Evolutionary conservation across 2,113 vertebrate species (phyloP), one percentile per base, ranked within the genome.

Genomic region (Periophthalmus modestus): DNA sequence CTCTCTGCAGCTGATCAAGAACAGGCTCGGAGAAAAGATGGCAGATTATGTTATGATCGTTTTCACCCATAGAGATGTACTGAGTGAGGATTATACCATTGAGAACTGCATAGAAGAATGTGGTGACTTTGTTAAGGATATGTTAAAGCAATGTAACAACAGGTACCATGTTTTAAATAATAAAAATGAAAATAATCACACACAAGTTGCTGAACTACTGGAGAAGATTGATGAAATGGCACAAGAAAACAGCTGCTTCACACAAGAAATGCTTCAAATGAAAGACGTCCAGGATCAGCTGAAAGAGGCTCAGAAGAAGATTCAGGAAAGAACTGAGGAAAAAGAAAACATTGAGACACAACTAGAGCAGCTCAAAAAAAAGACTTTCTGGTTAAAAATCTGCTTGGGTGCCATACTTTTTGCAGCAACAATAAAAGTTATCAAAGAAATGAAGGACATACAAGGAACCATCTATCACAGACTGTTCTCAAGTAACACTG

Each of bases 81-180:
- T 65, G 62, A n/a, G 1, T 11, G 62, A n/a, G 19, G 3, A 10
- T 39, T 34, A 43, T 1, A 16, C 62, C 19, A 18, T 65, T 12
- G 62, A 65, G 62, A 65, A 36, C 62, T 65, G 43, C 34, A 43
- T 65, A 4, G 5, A 65, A 19, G 33, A 65, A 18, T 65, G 62
- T 39, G 34, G 21, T 12, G 18, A 5, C 34, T n/a, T 43, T 43
- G 34, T 65, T 16, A 65, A 43, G 34, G 34, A 65, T 0, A n/a
- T 39, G 6, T n/a, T 65, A 4, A 43, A 39, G 2, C 18, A 43
- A 43, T 65, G 62, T 34, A 5, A 39, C 18, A 3, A 0, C 62
- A 65, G 62, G 34, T 65, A n/a, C 33, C 62, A 65, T 12, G 62
- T 65, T n/a, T 43, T 65, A 13, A n/a, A 65, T 39, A n/a, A n/a